These are phyloP conservation scores for Drepana arcuata DNA, from an alignment of 1,140 invertebrate genomes.

Conservation along the genomic window DNA sequence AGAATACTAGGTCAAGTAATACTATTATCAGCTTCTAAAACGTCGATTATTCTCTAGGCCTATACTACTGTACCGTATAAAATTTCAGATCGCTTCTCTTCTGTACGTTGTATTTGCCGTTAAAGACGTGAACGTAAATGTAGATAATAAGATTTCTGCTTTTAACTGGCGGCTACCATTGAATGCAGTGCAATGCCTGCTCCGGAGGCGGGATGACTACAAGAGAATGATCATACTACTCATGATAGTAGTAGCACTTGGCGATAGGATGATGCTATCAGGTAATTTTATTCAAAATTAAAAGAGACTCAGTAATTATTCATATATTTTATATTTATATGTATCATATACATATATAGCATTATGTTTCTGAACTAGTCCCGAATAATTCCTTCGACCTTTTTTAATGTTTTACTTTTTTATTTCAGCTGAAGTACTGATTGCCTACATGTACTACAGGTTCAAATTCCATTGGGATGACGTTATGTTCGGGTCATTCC, in stretches of 20 bases:
- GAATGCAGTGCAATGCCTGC: slow-evolving; percentile 51
- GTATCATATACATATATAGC: no score
- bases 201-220: slow-evolving; percentile 42
- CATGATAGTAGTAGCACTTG: slow-evolving; percentile 53
- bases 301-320: no score
- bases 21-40: no score
- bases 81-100: slow-evolving; percentile 54
- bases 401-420: slow-evolving; percentile 10
- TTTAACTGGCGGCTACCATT: slow-evolving; percentile 50
- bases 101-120: slow-evolving; percentile 42
- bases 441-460: slow-evolving; percentile 62
- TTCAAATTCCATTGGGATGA: slow-evolving; percentile 65
- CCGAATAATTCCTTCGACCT: not conserved
- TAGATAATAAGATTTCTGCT: slow-evolving; percentile 47
- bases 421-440: slow-evolving; percentile 54
- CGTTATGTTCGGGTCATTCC: slow-evolving; percentile 54
- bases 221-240: slow-evolving; percentile 49
- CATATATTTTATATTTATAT: no score
- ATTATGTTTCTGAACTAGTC: not conserved
- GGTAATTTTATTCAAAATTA: slow-evolving; percentile 35
- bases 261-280: slow-evolving; percentile 51
- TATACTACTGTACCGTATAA: no score
- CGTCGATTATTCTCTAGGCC: no score
- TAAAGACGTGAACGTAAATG: slow-evolving; percentile 51
- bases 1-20: no score